Evolutionary conservation across 2,113 vertebrate genomes (phyloP).

Genomic region (Eubucco bourcierii): DNA sequence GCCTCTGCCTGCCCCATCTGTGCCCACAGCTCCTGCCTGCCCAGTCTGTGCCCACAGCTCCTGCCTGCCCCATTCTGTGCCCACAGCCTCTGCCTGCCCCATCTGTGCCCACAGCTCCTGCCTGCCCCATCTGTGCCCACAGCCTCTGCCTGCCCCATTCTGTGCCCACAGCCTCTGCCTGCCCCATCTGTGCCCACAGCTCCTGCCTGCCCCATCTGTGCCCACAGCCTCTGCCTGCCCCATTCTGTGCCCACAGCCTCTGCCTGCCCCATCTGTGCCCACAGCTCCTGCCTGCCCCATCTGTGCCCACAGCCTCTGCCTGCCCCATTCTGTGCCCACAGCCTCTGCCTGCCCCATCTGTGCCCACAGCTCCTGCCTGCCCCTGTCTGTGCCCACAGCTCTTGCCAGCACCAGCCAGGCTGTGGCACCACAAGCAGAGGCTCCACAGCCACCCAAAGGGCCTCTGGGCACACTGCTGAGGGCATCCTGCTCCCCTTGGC

Average conservation of each 20-base stretch:
- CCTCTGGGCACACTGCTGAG: rapidly evolving
- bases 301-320: background rate
- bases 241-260: rapidly evolving
- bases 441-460: background rate
- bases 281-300: background rate
- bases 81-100: too few species aligned
- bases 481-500: background rate
- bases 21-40: background rate
- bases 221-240: background rate
- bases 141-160: background rate
- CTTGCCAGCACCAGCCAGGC: background rate
- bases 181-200: too few species aligned
- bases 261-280: too few species aligned
- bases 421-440: background rate
- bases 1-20: too few species aligned
- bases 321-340: background rate
- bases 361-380: too few species aligned
- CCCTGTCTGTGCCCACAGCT: too few species aligned
- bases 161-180: background rate
- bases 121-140: too few species aligned
- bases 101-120: background rate
- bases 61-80: background rate
- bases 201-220: too few species aligned
- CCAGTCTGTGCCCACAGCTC: too few species aligned
- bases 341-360: background rate